Evolutionary conservation across 2,888 invertebrate genomes (phyloP), one percentile per base, ranked within the genome.

Genomic region (Bembecia ichneumoniformis): DNA sequence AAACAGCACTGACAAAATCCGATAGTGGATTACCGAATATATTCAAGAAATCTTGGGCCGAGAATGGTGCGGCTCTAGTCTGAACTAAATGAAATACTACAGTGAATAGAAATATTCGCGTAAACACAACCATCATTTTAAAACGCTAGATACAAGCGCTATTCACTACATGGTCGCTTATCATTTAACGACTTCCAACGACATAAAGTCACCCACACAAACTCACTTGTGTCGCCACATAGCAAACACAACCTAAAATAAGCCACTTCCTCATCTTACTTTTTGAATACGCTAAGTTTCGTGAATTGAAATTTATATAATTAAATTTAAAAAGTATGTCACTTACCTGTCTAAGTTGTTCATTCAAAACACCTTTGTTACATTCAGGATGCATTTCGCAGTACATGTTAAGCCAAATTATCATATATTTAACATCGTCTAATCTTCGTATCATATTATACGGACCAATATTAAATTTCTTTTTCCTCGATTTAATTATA

Each of bases 71-170:
- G 34, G 70, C 61, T 48, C 60, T 53, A 20, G 58, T 60, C 49
- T 74, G 46, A 48, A 77, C 49, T 55, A 77, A 70, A 66, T 76
- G 63, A 52, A 71, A 56, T 56, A 75, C 67, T 62, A 75, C 63
- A 65, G 66, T 62, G 56, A 75, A 61, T 65, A 74, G 68, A 58
- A 80, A 64, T 63, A 79, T 64, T 61, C 71, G 75, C 63, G 68
- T 70, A 62, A 66, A 67, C 66, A 69, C 66, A 65, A 69, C 66
- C 74, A 67, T 71, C 84, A 86, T 84, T 77, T 70, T 81, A 74
- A 65, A 63, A 59, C 62, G 71, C 66, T 74, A 74, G 54, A 47
- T 46, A 28, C 40, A 48, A 40, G 46, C 35, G 43, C 16, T 48
- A 46, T 46, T 43, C 15, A 34, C 46, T 43, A 43, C 11, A 34